Conservation (phyloP, 35 echinoderm and acorn worm genomes). For the Apostichopus californicus region DNA sequence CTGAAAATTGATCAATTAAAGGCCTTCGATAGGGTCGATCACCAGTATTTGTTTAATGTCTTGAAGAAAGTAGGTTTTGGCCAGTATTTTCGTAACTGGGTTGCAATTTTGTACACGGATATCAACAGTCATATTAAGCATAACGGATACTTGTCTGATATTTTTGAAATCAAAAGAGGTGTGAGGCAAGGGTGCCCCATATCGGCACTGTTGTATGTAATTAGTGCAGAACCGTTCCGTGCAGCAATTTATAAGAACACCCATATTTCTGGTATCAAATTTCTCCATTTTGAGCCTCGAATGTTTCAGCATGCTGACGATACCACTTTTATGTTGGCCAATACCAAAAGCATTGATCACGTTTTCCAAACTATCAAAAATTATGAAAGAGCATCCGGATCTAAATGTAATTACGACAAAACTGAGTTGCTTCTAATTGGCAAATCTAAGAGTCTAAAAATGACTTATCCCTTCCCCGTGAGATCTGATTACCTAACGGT, state of each 20-base stretch:
- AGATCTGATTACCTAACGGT: not conserved
- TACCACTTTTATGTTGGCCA: not conserved
- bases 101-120: not conserved
- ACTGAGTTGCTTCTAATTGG: conserved; percentile 31
- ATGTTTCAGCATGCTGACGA: conserved; percentile 49
- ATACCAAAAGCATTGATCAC: not conserved
- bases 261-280: not conserved
- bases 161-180: not conserved
- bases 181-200: conserved; percentile 51
- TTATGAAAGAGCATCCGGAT: conserved; percentile 41
- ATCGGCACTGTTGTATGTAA: conserved; percentile 38
- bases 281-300: not conserved
- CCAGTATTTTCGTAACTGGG: conserved; percentile 35
- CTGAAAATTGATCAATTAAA: conserved; percentile 33
- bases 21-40: conserved; percentile 28
- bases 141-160: conserved; percentile 41
- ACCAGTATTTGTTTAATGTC: not conserved
- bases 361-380: conserved; percentile 4
- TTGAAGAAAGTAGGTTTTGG: not conserved
- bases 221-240: conserved; percentile 23
- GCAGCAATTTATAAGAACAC: not conserved
- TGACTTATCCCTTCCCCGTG: not conserved
- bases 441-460: not conserved
- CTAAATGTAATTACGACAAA: conserved; percentile 26
- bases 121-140: conserved; percentile 19